A percentile compares a stretch with the other conserved stretches of the same genome.
phyloP scores from a whole-genome alignment of 1,140 invertebrate genomes.

The Cherax destructor region DNA sequence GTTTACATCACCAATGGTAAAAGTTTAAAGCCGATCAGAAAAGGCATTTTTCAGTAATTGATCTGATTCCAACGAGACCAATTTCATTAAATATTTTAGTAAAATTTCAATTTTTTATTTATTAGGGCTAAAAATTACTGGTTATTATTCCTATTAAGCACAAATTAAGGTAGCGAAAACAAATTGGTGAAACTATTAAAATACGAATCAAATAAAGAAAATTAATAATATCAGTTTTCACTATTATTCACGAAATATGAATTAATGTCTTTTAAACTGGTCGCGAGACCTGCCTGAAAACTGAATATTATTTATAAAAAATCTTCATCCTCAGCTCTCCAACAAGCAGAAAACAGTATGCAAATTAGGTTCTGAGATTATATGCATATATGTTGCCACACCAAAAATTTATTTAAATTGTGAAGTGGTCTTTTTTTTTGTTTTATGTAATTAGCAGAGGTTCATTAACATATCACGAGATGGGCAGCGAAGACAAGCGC shows the following conservation, averaged over 20 bases:
- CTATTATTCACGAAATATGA: background rate
- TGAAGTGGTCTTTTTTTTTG: slow-evolving; percentile 19
- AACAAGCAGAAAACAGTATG: slow-evolving; percentile 20
- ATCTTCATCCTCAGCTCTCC: background rate
- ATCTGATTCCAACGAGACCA: no score
- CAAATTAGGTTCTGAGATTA: slow-evolving; percentile 32
- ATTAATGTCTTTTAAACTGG: background rate
- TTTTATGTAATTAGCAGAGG: slow-evolving; percentile 13
- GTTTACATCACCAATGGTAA: background rate
- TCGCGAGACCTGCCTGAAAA: background rate
- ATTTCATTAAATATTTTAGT: no score
- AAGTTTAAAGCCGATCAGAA: no score
- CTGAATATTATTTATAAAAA: slow-evolving; percentile 2
- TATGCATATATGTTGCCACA: slow-evolving; percentile 12
- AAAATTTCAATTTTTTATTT: no score
- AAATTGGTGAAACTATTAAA: background rate
- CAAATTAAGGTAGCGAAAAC: background rate
- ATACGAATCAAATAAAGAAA: background rate
- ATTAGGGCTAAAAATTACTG: no score
- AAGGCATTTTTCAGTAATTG: no score
- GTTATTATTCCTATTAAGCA: background rate
- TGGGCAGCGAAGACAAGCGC: background rate
- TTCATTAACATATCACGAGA: slow-evolving; percentile 6
- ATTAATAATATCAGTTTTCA: background rate
- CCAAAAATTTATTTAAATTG: slow-evolving; percentile 20